Evolutionary conservation across 2,797 vertebrate genomes (phyloP).

Genomic region (Loriculus beryllinus): DNA sequence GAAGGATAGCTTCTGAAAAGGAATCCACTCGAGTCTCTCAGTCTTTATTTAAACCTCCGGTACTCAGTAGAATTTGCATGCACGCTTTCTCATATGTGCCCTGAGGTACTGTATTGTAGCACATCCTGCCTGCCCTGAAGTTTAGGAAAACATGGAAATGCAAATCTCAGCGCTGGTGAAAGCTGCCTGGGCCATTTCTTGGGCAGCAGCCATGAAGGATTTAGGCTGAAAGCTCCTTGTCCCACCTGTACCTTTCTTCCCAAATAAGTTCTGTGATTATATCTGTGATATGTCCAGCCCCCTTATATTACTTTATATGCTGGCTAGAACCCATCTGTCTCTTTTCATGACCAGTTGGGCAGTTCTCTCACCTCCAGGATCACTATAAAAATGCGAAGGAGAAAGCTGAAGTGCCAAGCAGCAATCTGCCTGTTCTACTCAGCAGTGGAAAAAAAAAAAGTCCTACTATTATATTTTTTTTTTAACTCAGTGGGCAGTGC

Average conservation of each 20-base stretch:
- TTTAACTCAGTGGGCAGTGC: not conserved
- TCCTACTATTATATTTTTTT: not conserved
- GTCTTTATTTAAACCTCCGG: slow-evolving; percentile 36
- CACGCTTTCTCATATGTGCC: not conserved
- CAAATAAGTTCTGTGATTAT: slow-evolving; percentile 6
- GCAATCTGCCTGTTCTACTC: not conserved
- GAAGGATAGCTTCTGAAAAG: slow-evolving; percentile 63
- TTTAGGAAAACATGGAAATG: slow-evolving; percentile 16
- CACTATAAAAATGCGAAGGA: not conserved
- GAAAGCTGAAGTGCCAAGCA: not conserved
- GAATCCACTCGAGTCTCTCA: slow-evolving; percentile 30
- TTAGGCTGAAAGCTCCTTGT: slow-evolving; percentile 25
- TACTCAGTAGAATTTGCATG: slow-evolving; percentile 53
- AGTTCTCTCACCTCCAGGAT: not conserved
- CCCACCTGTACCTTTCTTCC: not conserved
- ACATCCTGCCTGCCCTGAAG: not conserved
- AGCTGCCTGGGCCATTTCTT: not conserved
- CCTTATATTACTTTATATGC: not conserved
- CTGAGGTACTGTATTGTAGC: slow-evolving; percentile 45
- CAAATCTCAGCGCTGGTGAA: not conserved
- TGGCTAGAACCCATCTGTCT: not conserved
- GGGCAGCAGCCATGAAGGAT: not conserved
- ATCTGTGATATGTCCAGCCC: slow-evolving; percentile 25
- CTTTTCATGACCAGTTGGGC: not conserved
- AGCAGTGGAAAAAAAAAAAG: not conserved